Conservation (phyloP, 2,797 vertebrate genomes). For the Gambusia yucatana region DNA sequence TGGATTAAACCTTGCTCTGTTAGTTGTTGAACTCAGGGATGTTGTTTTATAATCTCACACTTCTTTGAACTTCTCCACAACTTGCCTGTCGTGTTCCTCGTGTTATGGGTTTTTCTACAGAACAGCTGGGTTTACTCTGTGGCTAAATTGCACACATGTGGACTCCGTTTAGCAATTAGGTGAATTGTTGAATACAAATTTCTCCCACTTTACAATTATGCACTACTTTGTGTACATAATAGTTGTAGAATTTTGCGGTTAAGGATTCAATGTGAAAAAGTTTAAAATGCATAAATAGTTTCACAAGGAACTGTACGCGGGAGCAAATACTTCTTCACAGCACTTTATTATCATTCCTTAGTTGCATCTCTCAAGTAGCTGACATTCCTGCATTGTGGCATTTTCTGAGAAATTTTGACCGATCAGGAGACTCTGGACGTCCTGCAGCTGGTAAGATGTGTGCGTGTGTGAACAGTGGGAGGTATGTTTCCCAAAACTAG, state of each 20-base stretch:
- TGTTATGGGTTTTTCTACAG: not conserved
- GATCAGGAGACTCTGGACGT: not conserved
- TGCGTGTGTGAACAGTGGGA: conserved; percentile 24
- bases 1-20: not conserved
- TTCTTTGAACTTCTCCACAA: not conserved
- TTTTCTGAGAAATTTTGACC: conserved; percentile 3
- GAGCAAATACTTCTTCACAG: not conserved
- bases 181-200: not conserved
- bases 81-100: not conserved
- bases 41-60: not conserved
- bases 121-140: not conserved
- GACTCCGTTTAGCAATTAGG: not conserved
- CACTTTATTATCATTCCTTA: not conserved
- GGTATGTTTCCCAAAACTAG: conserved; percentile 21
- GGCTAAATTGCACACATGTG: not conserved
- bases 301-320: not conserved
- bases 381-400: conserved; percentile 9
- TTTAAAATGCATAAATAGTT: not conserved
- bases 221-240: not conserved
- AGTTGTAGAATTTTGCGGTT: not conserved
- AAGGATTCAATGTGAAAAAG: not conserved
- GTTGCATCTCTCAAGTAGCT: not conserved
- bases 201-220: not conserved
- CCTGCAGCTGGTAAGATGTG: conserved; percentile 26
- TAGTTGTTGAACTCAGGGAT: not conserved